Conservation (phyloP, 2,113 vertebrate species). For the Cyanoderma ruficeps region DNA sequence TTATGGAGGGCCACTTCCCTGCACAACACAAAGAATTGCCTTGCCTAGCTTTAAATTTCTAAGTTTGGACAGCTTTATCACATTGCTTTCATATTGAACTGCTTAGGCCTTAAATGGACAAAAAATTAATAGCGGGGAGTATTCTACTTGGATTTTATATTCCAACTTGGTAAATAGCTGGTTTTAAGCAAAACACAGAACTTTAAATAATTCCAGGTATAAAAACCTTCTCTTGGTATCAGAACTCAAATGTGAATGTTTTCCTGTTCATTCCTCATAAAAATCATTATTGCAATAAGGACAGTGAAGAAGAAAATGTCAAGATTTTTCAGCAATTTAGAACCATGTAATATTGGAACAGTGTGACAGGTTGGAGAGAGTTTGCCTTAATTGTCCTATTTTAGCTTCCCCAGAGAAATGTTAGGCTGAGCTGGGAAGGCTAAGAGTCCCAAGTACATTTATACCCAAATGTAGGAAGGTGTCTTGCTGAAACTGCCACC, state of each 20-base stretch:
- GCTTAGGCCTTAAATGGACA: not conserved
- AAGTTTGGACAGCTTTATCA: not conserved
- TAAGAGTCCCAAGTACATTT: not conserved
- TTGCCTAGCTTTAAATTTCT: not conserved
- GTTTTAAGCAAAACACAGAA: not conserved
- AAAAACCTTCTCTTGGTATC: not conserved
- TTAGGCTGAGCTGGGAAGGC: not conserved
- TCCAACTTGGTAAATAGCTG: not conserved
- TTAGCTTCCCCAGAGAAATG: not conserved
- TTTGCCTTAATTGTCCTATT: constrained; percentile 11
- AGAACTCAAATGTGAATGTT: not conserved
- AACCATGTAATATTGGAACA: not conserved
- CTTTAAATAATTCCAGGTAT: not conserved
- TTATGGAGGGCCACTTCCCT: not conserved
- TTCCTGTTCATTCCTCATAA: not conserved
- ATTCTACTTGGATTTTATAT: not conserved
- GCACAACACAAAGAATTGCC: not conserved
- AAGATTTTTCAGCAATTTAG: not conserved
- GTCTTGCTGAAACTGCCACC: not conserved
- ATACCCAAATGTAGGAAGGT: not conserved
- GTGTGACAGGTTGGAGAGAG: not conserved
- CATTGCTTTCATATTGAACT: not conserved
- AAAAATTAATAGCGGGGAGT: not conserved
- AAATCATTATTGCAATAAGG: not conserved
- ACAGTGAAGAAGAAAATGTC: not conserved